These are phyloP conservation scores for Germaria angustata DNA, from an alignment of 2,888 invertebrate genomes.

Conservation along the genomic window DNA sequence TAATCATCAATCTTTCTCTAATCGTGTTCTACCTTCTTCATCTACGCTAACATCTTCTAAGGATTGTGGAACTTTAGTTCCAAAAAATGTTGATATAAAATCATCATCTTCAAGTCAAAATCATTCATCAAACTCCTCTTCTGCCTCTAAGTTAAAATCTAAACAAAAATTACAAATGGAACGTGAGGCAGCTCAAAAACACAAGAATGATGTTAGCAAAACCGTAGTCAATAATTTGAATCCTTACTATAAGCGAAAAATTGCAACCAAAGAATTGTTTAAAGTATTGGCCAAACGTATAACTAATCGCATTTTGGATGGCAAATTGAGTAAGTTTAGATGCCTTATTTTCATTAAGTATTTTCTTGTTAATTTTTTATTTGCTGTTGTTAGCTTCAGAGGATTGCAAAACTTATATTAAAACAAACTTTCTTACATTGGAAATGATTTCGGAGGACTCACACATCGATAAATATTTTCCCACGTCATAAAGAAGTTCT, in stretches of 20 bases:
- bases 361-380: neutral
- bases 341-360: neutral
- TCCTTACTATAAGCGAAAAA: slow-evolving; percentile 77
- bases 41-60: neutral
- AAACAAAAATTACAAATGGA: slow-evolving; percentile 44
- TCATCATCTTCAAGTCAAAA: neutral
- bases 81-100: slow-evolving; percentile 16
- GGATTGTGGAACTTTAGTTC: slow-evolving; percentile 10
- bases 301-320: slow-evolving; percentile 74
- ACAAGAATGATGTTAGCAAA: slow-evolving; percentile 73
- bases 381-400: slow-evolving; percentile 70
- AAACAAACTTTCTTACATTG: slow-evolving; percentile 73
- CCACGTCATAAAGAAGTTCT: slow-evolving; percentile 47
- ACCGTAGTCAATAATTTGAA: slow-evolving; percentile 75
- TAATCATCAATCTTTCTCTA: neutral
- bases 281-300: slow-evolving; percentile 76
- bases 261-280: slow-evolving; percentile 76
- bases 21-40: neutral
- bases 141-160: neutral
- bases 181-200: slow-evolving; percentile 62
- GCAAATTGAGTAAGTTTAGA: slow-evolving; percentile 71
- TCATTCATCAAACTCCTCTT: neutral
- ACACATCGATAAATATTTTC: slow-evolving; percentile 76
- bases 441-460: slow-evolving; percentile 74
- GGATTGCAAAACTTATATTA: slow-evolving; percentile 74